Evolutionary conservation across 2,113 vertebrate species (phyloP).

Genomic region (Steatornis caripensis): DNA sequence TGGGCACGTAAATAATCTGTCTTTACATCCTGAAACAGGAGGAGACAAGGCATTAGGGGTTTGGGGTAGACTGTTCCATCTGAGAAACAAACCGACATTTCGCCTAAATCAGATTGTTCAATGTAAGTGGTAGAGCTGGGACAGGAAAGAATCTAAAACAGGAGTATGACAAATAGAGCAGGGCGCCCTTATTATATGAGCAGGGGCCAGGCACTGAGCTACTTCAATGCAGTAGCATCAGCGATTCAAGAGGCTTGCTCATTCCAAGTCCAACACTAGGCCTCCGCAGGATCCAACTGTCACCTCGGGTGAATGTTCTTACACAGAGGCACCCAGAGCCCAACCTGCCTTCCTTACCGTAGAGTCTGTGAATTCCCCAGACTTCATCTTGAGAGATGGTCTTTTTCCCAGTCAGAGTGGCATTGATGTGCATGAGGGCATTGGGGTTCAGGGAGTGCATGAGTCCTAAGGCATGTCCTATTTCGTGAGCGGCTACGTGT

Average conservation of each 20-base stretch:
- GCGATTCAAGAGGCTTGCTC: no score
- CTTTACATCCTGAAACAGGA: constrained; percentile 83
- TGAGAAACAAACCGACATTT: not conserved
- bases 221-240: no score
- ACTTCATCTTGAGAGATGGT: constrained; percentile 92
- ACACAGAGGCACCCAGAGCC: not conserved
- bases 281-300: not conserved
- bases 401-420: constrained; percentile 89
- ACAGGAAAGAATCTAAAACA: rapidly evolving
- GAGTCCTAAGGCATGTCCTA: constrained; percentile 90
- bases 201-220: no score
- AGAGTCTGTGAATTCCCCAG: constrained; percentile 93
- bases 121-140: not conserved
- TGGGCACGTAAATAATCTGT: constrained; percentile 85
- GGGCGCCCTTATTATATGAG: no score
- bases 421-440: constrained; percentile 95
- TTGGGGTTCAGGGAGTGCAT: constrained; percentile 91
- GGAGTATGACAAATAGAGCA: no score
- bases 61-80: not conserved
- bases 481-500: constrained; percentile 93
- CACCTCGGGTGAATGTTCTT: rapidly evolving
- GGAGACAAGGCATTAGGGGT: not conserved
- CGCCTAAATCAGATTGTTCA: no score
- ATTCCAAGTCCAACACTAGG: no score
- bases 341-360: constrained; percentile 72